phyloP scores from a whole-genome alignment of 1,140 invertebrate species.

The Drosophila sulfurigaster region DNA sequence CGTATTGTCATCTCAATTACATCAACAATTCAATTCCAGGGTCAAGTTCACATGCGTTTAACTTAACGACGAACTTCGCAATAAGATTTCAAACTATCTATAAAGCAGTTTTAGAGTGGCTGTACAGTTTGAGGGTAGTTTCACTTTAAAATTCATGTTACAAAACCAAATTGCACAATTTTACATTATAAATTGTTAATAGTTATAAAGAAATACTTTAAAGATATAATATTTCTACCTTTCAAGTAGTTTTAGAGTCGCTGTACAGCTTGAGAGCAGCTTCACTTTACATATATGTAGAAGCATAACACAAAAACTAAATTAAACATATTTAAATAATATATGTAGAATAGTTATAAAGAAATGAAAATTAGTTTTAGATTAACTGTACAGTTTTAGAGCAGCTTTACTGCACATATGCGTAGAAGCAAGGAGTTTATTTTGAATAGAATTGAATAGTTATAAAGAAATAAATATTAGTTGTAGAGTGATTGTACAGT shows the following conservation, averaged over 20 bases:
- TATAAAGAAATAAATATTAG: too few relatives aligned
- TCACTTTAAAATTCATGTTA: neutral
- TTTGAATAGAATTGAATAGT: neutral
- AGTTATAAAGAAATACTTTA: too few relatives aligned
- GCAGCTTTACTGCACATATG: neutral
- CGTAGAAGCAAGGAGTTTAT: neutral
- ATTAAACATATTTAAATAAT: too few relatives aligned
- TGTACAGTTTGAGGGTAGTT: neutral
- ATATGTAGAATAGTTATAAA: too few relatives aligned
- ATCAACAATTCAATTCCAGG: neutral
- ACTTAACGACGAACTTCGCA: too few relatives aligned
- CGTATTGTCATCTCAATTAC: neutral
- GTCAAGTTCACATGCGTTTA: constrained; percentile 53
- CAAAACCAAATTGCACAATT: too few relatives aligned
- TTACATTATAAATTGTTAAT: too few relatives aligned
- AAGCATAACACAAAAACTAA: neutral
- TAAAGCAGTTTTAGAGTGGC: neutral
- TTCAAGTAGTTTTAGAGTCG: neutral
- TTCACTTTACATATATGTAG: neutral
- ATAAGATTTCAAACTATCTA: too few relatives aligned
- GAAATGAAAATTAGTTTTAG: neutral
- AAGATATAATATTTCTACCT: too few relatives aligned
- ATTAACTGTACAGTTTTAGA: neutral
- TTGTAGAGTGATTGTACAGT: neutral
- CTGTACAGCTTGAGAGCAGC: neutral